A percentile compares a stretch with the other conserved stretches of the same genome.
These are phyloP conservation scores for Campoletis raptor DNA, from an alignment of 2,888 invertebrate genomes.

Conservation along the genomic window DNA sequence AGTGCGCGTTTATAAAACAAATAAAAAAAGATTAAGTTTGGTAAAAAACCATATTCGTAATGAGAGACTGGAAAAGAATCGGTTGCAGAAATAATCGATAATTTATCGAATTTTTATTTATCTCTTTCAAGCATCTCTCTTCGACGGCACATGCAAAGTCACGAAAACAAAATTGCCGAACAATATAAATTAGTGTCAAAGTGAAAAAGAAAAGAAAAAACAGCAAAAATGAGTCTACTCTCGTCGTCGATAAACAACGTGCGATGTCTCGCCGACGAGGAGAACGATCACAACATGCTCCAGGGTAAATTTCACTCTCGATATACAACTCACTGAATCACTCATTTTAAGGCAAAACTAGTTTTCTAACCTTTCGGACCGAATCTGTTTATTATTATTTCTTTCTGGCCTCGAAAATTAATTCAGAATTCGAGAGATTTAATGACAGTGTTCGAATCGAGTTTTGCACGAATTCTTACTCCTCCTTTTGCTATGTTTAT, in stretches of 20 bases:
- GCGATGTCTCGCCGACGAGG: conserved; percentile 82
- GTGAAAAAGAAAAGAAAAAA: conserved; percentile 10
- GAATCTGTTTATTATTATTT: neutral
- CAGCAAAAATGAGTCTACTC: conserved; percentile 79
- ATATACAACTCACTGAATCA: conserved; percentile 16
- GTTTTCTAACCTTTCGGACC: neutral
- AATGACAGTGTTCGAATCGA: conserved; percentile 9
- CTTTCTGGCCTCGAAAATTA: neutral
- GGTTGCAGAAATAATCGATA: conserved; percentile 5
- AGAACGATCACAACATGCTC: conserved; percentile 84
- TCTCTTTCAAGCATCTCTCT: neutral
- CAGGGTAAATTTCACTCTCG: conserved; percentile 82
- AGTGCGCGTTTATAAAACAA: neutral
- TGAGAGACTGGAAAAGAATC: neutral
- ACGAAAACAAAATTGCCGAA: neutral
- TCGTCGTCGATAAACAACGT: conserved; percentile 80
- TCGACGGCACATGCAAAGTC: neutral
- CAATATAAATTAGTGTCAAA: conserved; percentile 23
- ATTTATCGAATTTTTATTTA: neutral
- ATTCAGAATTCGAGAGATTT: neutral
- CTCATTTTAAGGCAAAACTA: conserved; percentile 3
- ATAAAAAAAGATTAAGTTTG: neutral
- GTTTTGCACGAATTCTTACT: neutral
- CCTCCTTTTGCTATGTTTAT: neutral
- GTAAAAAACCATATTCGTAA: neutral